Conservation (phyloP, 2,113 vertebrate genomes). For the Pithys albifrons region DNA sequence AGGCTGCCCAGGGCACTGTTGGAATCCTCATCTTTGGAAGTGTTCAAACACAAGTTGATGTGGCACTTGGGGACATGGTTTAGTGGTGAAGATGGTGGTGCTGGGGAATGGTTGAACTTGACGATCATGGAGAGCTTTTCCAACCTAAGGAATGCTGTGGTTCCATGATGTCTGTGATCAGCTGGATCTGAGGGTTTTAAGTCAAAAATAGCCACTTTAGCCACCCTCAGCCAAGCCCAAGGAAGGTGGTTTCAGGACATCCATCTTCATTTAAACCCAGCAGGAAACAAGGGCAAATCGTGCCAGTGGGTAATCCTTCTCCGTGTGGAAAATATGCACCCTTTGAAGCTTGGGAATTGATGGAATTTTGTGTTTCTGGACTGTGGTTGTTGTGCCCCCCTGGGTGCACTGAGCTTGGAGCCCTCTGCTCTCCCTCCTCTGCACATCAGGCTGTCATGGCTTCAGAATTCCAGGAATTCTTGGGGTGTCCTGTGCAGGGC, state of each 20-base stretch:
- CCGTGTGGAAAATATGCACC: background rate
- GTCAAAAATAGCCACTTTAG: background rate
- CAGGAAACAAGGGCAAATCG: background rate
- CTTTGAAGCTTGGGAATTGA: background rate
- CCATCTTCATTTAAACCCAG: background rate
- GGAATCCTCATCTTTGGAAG: background rate
- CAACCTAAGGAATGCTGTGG: background rate
- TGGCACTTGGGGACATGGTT: background rate
- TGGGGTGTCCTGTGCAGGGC: background rate
- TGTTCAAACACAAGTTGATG: accelerated
- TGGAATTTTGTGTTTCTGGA: background rate
- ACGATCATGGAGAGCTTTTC: background rate
- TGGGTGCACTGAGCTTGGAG: background rate
- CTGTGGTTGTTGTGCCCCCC: accelerated
- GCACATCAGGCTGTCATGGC: background rate
- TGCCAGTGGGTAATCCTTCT: background rate
- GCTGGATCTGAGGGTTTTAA: background rate
- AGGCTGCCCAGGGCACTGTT: background rate
- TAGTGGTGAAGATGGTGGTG: background rate
- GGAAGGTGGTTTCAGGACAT: background rate
- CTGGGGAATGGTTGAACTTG: background rate
- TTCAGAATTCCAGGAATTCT: background rate
- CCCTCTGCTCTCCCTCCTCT: background rate
- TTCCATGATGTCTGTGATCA: background rate
- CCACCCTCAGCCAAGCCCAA: background rate